These are phyloP conservation scores for Nomada flava DNA, from an alignment of 2,888 invertebrate genomes.

Conservation along the genomic window DNA sequence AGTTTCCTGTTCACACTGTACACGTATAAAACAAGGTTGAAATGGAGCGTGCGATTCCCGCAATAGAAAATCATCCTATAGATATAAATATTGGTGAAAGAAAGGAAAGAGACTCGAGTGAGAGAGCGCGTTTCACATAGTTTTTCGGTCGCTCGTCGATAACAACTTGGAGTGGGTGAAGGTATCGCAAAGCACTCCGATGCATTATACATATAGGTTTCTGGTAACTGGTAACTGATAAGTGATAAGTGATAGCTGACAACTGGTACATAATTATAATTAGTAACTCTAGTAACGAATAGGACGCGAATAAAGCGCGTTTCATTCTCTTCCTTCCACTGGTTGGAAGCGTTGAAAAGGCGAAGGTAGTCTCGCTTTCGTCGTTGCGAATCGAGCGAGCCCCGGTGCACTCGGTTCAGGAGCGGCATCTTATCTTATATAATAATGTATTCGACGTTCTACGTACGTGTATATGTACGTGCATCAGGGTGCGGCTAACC, in stretches of 20 bases:
- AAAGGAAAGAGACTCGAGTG: background rate
- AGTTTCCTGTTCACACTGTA: background rate
- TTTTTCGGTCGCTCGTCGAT: background rate
- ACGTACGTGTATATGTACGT: background rate
- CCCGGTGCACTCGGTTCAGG: background rate
- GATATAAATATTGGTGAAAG: background rate
- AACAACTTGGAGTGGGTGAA: too few relatives aligned
- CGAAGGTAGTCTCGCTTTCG: background rate
- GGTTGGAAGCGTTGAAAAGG: background rate
- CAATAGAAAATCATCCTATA: conserved; percentile 12
- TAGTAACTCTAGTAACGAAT: background rate
- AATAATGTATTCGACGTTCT: background rate
- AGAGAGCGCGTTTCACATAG: background rate
- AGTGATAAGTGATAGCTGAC: too few relatives aligned
- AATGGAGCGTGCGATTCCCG: conserved; percentile 2
- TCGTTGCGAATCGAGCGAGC: background rate
- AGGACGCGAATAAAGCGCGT: background rate
- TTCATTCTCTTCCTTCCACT: background rate
- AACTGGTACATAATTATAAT: too few relatives aligned
- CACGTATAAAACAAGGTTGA: conserved; percentile 14
- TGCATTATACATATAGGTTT: too few relatives aligned
- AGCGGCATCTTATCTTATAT: background rate
- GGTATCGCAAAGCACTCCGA: too few relatives aligned
- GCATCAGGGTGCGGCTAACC: background rate
- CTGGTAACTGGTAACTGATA: too few relatives aligned